Evolutionary conservation across 2,888 invertebrate species (phyloP).

Genomic region (Cosmopolites sordidus): DNA sequence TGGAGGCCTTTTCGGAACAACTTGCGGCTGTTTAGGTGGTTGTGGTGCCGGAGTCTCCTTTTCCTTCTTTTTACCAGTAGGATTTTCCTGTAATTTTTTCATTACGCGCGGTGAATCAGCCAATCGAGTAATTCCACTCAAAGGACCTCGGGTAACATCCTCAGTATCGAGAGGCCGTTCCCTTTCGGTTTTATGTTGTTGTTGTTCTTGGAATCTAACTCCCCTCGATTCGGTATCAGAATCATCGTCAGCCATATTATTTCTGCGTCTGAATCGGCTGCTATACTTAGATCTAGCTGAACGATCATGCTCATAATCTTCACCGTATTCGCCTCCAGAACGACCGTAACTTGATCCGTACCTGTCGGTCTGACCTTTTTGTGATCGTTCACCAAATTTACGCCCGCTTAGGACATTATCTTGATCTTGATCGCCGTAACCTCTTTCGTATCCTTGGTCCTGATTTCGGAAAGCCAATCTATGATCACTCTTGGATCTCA

Average conservation of each 20-base stretch:
- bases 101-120: constrained; percentile 86
- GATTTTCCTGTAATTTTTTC: constrained; percentile 79
- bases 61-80: constrained; percentile 70
- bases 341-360: constrained; percentile 47
- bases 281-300: constrained; percentile 66
- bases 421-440: constrained; percentile 55
- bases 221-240: constrained; percentile 68
- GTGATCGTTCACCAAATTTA: constrained; percentile 70
- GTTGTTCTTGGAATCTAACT: constrained; percentile 63
- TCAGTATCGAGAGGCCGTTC: constrained; percentile 81
- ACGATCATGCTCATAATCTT: constrained; percentile 66
- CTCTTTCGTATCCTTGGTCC: constrained; percentile 56
- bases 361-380: constrained; percentile 31
- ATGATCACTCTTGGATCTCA: constrained; percentile 92
- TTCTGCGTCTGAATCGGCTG: constrained; percentile 51
- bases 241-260: constrained; percentile 64
- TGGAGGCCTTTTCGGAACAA: constrained; percentile 49
- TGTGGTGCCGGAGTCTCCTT: constrained; percentile 59
- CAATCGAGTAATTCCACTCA: constrained; percentile 84
- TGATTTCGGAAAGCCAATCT: constrained; percentile 84
- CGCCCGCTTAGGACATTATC: constrained; percentile 69
- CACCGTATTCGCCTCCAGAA: constrained; percentile 56
- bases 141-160: constrained; percentile 78
- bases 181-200: constrained; percentile 58
- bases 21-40: constrained; percentile 55